Evolutionary conservation across 2,113 vertebrate genomes (phyloP).

Genomic region (Theristicus caerulescens): DNA sequence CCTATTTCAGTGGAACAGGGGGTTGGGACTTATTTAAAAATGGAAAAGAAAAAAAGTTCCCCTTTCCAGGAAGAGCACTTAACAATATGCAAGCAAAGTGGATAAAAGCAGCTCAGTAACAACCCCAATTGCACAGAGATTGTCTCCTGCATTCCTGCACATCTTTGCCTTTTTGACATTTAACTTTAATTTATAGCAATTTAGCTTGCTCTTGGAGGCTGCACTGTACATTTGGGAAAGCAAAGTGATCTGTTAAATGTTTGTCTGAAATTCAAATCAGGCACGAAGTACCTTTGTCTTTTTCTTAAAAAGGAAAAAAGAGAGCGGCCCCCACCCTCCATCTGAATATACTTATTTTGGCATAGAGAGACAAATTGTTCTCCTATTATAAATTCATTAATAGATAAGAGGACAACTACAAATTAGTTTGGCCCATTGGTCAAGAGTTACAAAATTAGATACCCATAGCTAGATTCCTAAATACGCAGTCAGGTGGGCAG

Average conservation of each 20-base stretch:
- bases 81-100: constrained; percentile 54
- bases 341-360: background rate
- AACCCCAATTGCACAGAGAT: constrained; percentile 38
- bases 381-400: background rate
- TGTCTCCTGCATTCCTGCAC: constrained; percentile 57
- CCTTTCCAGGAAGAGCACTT: constrained; percentile 66
- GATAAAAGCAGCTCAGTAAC: constrained; percentile 61
- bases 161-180: constrained; percentile 71
- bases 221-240: constrained; percentile 11
- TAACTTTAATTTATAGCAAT: constrained; percentile 73
- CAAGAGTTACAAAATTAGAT: background rate
- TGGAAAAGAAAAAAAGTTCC: background rate
- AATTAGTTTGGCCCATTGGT: background rate
- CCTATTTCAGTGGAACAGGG: background rate
- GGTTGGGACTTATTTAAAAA: constrained; percentile 24
- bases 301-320: background rate
- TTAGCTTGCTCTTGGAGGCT: constrained; percentile 57
- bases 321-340: too few species aligned
- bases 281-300: constrained; percentile 25
- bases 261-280: constrained; percentile 60
- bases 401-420: background rate
- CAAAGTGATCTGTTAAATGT: constrained; percentile 53
- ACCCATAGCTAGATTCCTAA: background rate
- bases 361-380: background rate
- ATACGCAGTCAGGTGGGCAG: background rate